Percentiles rank a stretch among this genome's conserved stretches.
phyloP scores from a whole-genome alignment of 1,140 invertebrate genomes.

The Trinorchestia longiramus region DNA sequence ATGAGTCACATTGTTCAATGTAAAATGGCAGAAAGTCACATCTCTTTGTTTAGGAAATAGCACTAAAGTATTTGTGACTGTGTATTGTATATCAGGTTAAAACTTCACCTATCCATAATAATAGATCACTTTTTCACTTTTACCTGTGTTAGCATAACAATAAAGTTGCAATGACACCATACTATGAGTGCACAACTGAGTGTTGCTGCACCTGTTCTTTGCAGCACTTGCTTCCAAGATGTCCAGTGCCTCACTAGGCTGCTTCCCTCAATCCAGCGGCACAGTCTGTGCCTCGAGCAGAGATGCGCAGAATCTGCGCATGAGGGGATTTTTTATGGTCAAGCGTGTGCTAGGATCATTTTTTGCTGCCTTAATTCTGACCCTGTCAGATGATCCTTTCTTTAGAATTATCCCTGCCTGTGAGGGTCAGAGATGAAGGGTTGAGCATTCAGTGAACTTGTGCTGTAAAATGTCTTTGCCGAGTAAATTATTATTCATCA shows the following conservation, averaged over 20 bases:
- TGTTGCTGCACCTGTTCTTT: conserved; percentile 23
- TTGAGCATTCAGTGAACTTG: background rate
- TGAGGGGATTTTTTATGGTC: conserved; percentile 24
- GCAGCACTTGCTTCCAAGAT: conserved; percentile 39
- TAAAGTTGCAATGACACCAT: background rate
- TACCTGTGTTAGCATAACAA: background rate
- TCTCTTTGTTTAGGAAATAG: background rate
- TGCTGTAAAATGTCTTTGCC: background rate
- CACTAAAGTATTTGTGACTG: background rate
- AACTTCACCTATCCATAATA: background rate
- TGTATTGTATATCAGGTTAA: background rate
- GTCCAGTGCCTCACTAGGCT: conserved; percentile 48
- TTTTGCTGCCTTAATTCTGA: conserved; percentile 4
- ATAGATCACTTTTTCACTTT: background rate
- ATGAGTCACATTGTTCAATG: background rate
- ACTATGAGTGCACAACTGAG: background rate
- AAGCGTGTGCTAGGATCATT: conserved; percentile 34
- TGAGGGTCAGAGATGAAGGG: conserved; percentile 9
- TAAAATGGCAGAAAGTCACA: background rate
- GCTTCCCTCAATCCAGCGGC: conserved; percentile 21
- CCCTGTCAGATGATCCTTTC: conserved; percentile 33
- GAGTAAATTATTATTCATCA: background rate
- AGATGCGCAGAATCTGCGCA: conserved; percentile 45
- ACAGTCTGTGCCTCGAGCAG: conserved; percentile 3
- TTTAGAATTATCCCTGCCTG: background rate